Evolutionary conservation across 1,140 invertebrate genomes (phyloP), one percentile per base, ranked within the genome.

Genomic region (Euwallacea fornicatus): DNA sequence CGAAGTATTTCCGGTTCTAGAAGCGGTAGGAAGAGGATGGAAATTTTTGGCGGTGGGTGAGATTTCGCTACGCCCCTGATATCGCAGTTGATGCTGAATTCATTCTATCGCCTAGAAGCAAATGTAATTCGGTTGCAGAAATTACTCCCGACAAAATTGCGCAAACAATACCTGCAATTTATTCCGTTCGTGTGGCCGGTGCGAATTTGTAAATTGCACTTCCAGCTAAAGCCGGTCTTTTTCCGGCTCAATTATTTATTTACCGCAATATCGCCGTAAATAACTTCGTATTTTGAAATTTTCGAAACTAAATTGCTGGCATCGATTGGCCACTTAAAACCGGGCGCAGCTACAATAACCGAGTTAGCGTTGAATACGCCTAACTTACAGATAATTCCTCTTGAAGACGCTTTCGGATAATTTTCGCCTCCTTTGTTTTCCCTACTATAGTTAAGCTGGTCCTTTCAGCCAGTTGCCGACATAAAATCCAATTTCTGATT

Each of bases 81-180:
- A 33, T 65, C 13, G 21, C 21, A 33, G 21, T 33, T 33, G 21
- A 33, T 33, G 54, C 46, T 67, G 13, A 44, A 58, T 68, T 68
- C 56, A 61, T 58, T 42, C 66, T 21, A 61, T 15, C 58, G 66
- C 56, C 66, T 61, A 58, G 44, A 68, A 68, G 66, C 66, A 61
- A 68, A 68, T 59, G 66, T 68, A 60, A 68, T 68, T 68, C 58
- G 58, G 46, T 68, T 55, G 43, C 58, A 60, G 66, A 68, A 68
- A 68, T 68, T 68, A 68, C 66, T 68, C 56, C 46, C 56, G 56
- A 68, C 66, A 60, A 68, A 68, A 68, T 55, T 68, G 66, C 61
- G 66, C 66, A 68, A 68, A 68, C 66, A 68, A 68, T 68, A 68
- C 66, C 66, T 68, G 66, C 66, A 68, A 68, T 68, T 68, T 68